These are phyloP conservation scores for Uromys caudimaculatus DNA, from an alignment of 2,797 vertebrate species.

Conservation along the genomic window DNA sequence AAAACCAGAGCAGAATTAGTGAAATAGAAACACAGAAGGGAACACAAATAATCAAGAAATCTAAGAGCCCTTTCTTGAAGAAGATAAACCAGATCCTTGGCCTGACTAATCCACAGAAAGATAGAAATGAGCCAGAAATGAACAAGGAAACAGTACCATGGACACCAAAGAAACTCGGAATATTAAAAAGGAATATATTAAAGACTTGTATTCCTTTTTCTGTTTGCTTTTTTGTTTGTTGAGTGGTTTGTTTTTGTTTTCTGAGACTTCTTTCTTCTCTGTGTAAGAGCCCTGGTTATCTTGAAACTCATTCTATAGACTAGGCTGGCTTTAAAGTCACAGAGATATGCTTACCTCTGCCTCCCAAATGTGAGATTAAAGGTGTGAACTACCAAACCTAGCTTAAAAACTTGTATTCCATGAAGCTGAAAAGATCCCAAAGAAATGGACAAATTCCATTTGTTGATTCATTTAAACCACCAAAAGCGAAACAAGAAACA, in stretches of 20 bases:
- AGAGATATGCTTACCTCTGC: not conserved
- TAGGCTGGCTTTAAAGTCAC: not conserved
- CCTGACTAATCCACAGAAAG: not conserved
- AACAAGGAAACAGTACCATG: too few species aligned
- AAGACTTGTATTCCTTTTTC: not conserved
- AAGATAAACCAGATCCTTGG: not conserved
- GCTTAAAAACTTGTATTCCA: not conserved
- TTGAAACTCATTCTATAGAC: not conserved
- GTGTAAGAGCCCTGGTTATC: not conserved
- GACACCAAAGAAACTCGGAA: not conserved
- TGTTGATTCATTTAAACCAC: not conserved
- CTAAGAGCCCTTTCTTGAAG: not conserved
- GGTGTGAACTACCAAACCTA: not conserved
- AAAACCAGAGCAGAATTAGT: not conserved
- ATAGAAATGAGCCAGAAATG: not conserved
- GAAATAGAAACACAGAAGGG: not conserved
- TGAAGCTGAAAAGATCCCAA: not conserved
- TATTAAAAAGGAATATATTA: not conserved
- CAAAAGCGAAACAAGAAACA: not conserved
- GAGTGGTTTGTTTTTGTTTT: not conserved
- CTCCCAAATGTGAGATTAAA: not conserved
- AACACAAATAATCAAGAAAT: not conserved
- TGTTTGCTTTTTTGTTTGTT: not conserved
- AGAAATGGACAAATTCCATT: not conserved
- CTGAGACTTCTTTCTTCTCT: not conserved